phyloP scores from a whole-genome alignment of 2,797 vertebrate genomes.

The Chaetodon trifasciatus region DNA sequence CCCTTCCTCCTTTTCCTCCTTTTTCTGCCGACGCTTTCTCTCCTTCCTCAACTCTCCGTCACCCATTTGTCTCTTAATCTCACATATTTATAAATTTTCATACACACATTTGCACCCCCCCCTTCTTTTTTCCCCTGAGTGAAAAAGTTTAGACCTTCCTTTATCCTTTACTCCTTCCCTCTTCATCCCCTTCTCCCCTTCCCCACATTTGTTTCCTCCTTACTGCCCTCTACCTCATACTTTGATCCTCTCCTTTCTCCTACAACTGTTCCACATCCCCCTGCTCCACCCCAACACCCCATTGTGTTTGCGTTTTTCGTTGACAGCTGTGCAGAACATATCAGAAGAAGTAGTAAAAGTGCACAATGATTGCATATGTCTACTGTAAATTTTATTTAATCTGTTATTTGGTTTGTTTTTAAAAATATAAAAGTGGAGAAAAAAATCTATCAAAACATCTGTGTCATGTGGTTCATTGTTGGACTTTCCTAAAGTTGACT shows the following conservation, averaged over 20 bases:
- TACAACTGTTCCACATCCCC: conserved; percentile 63
- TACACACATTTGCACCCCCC: conserved; percentile 78
- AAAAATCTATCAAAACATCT: conserved; percentile 79
- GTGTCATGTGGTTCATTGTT: conserved; percentile 68
- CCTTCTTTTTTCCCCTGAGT: conserved; percentile 77
- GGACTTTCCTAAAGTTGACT: not conserved
- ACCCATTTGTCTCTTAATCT: conserved; percentile 67
- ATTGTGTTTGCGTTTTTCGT: conserved; percentile 80
- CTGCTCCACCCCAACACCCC: conserved; percentile 57
- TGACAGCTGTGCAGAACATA: conserved; percentile 92
- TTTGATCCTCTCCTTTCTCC: conserved; percentile 68
- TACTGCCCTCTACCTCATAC: conserved; percentile 67
- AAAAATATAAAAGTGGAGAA: conserved; percentile 96
- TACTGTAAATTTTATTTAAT: conserved; percentile 99
- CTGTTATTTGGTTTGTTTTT: conserved; percentile 95
- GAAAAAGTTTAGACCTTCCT: conserved; percentile 84
- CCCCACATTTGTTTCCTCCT: conserved; percentile 54
- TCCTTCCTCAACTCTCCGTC: conserved; percentile 49
- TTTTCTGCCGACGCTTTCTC: conserved; percentile 55
- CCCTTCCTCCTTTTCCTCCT: conserved; percentile 52
- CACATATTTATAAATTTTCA: conserved; percentile 82
- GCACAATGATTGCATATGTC: conserved; percentile 98
- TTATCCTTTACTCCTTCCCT: conserved; percentile 71
- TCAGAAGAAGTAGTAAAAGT: conserved; percentile 95
- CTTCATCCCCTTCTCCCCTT: conserved; percentile 57